These are phyloP conservation scores for Sesia bembeciformis DNA, from an alignment of 2,888 invertebrate species.

Conservation along the genomic window DNA sequence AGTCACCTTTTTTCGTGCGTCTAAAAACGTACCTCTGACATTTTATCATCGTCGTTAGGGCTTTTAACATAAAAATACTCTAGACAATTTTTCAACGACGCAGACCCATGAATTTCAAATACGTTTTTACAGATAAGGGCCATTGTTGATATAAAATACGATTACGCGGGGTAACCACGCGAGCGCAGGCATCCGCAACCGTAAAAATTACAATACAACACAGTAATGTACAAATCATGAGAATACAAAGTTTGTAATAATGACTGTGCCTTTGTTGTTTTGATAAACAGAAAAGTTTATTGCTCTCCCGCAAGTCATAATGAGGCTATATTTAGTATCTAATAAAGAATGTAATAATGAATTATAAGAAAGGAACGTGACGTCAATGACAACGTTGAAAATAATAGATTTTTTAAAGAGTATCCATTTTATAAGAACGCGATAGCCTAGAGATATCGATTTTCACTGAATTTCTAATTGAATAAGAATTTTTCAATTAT, in stretches of 20 bases:
- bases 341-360: no score
- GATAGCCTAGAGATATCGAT: no score
- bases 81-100: slow-evolving; percentile 57
- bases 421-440: no score
- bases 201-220: slow-evolving; percentile 68
- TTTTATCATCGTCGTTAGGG: slow-evolving; percentile 30
- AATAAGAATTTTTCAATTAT: no score
- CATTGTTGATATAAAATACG: slow-evolving; percentile 67
- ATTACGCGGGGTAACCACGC: slow-evolving; percentile 64
- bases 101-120: slow-evolving; percentile 64
- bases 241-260: slow-evolving; percentile 59
- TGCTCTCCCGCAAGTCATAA: neutral
- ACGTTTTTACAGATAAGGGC: slow-evolving; percentile 63
- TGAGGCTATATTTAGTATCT: no score
- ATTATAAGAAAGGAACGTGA: no score
- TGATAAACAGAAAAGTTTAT: slow-evolving; percentile 20
- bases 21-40: slow-evolving; percentile 18
- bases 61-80: slow-evolving; percentile 53
- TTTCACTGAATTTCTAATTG: no score
- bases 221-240: slow-evolving; percentile 59
- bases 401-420: no score
- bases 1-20: slow-evolving; percentile 30
- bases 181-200: slow-evolving; percentile 42
- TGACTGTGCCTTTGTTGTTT: slow-evolving; percentile 43
- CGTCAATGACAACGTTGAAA: no score